Base-by-base conservation (phyloP, 2,888 invertebrate genomes). In the Acleris literana region DNA sequence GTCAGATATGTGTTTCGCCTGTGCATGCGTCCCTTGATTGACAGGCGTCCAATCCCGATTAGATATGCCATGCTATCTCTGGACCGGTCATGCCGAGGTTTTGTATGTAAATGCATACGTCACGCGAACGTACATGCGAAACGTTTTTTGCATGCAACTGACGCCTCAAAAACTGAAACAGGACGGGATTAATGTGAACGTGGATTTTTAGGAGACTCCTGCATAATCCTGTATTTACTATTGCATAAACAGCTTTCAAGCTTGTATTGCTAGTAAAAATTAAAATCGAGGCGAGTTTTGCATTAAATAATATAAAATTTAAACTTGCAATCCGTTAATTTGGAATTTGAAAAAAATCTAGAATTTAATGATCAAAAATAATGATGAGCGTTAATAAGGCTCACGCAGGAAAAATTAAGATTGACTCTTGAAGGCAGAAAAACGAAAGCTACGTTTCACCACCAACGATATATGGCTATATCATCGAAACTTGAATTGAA, bases 61-160 rank as follows among this genome's bases (percentile, higher is more conserved):
- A 91, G 89, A 88, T 88, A 89, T 85, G 85, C 87, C 82, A 82
- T 80, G 83, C 81, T 86, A 87, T 88, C 87, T 82, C 75, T 74
- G 77, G 77, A 78, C 81, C 81, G 86, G 83, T 84, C 88, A 82
- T 84, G 83, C 80, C 77, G 73, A 71, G 79, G 86, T 85, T 90
- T 89, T 90, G 87, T 90, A 91, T 90, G 90, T 87, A 89, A 90
- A 91, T 91, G 82, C 75, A 72, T 72, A 77, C 77, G 84, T 85
- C 86, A 83, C 81, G 68, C 64, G 67, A 72, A 63, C 72, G 72
- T 79, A 80, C 80, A 80, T 68, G 77, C 77, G 55, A 59, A 74
- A 72, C 73, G 76, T 74, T 83, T 79, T 84, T 80, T 80, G 76
- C 81, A 76, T 78, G 72, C 76, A 65, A 68, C 66, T 73, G 79